Evolutionary conservation across 2,888 invertebrate genomes (phyloP), one percentile per base, ranked within the genome.

Genomic region (Nematopogon swammerdamellus): DNA sequence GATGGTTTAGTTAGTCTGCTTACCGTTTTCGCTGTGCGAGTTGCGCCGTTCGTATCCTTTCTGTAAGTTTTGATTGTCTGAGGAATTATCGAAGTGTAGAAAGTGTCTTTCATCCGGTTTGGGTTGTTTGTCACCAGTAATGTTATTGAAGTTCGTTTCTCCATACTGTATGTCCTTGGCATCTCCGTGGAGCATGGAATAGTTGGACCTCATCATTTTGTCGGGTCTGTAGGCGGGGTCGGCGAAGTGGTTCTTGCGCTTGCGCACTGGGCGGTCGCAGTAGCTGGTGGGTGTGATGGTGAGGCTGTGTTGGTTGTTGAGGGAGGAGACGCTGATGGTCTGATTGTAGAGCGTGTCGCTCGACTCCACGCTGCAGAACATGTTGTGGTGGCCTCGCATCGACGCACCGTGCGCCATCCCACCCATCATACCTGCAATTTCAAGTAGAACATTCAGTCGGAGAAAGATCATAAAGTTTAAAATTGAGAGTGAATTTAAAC

Each of bases 231-330:
- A 77, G 2, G 66, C 58, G 0, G 73, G 64, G 0, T 68, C 64
- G 52, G 76, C 75, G 2, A 73, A 79, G 30, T 77, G 74, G 54
- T 70, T 72, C 54, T 77, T 79, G 50, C 77, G 61, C 54, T 79
- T 79, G 55, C 70, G 75, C 1, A 61, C 56, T 4, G 62, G 53
- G 18, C 76, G 63, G 18, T 79, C 76, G 56, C 73, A 79, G 54
- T 75, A 72, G 55, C 65, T 68, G 2, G 72, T 62, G 3, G 71
- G 59, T 59, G 71, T 64, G 1, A 74, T 70, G 55, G 72, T 60
- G 2, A 63, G 57, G 52, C 64, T 67, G 46, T 70, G 74, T 51
- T 65, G 69, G 51, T 63, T 65, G 48, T 57, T 59, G 5, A 61
- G 53, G 1, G 64, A 53, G 2, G 69, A 59, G 1, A 64, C 55